phyloP scores from a whole-genome alignment of 92 coral and sea anemone species.

The Chrysogorgia sp. region DNA sequence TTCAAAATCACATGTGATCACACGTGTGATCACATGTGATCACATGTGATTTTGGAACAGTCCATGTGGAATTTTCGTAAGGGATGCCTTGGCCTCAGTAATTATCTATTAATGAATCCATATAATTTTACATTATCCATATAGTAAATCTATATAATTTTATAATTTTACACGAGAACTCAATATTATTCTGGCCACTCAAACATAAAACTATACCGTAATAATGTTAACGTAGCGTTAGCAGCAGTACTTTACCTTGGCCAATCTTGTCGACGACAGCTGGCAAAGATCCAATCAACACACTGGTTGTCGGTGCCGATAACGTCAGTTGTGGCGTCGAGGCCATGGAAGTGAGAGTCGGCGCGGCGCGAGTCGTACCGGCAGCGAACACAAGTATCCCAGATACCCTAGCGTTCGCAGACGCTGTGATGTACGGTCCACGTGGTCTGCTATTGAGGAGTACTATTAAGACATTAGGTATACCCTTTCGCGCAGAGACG shows the following conservation, averaged over 20 bases:
- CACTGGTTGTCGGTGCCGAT: background rate
- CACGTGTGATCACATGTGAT: too few species aligned
- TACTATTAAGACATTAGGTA: slow-evolving; percentile 21
- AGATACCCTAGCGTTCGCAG: slow-evolving; percentile 8
- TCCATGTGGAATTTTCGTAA: too few species aligned
- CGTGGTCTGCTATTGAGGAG: background rate
- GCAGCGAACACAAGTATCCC: slow-evolving; percentile 19
- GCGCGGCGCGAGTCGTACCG: background rate
- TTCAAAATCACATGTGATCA: too few species aligned
- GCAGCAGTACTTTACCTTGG: slow-evolving; percentile 14
- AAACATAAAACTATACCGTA: too few species aligned
- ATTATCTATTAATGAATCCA: too few species aligned
- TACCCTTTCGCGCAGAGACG: background rate
- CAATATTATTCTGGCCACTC: too few species aligned
- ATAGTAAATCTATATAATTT: too few species aligned
- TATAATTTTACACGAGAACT: too few species aligned
- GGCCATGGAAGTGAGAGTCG: background rate
- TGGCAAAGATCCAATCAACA: background rate
- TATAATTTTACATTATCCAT: too few species aligned
- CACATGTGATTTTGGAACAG: too few species aligned
- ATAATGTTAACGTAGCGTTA: too few species aligned
- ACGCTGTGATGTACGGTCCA: slow-evolving; percentile 1
- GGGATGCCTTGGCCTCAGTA: too few species aligned
- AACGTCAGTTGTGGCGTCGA: slow-evolving; percentile 27
- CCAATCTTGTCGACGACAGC: background rate